Conservation (phyloP, 1,140 invertebrate species). For the Parapsyche elsis region DNA sequence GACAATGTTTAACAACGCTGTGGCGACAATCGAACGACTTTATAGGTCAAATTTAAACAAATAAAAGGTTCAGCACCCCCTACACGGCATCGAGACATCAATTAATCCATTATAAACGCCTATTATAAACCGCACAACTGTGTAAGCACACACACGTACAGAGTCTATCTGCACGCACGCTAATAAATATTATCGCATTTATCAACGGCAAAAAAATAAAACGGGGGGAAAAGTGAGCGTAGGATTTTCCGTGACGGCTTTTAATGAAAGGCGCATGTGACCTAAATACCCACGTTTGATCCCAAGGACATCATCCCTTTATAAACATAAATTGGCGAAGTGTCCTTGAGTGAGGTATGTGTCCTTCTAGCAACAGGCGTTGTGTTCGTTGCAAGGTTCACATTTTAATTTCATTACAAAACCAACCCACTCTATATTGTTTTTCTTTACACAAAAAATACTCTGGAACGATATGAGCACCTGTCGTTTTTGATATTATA, state of each 20-base stretch:
- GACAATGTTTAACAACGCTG: too few species aligned
- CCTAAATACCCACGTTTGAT: background rate
- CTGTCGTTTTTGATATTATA: too few species aligned
- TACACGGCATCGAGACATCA: background rate
- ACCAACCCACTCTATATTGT: too few species aligned
- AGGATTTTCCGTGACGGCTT: too few species aligned
- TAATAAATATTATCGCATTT: slow-evolving; percentile 3
- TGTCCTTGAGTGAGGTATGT: background rate
- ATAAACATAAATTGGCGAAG: background rate
- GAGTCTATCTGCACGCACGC: background rate
- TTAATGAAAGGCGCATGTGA: background rate
- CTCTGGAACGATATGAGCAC: too few species aligned
- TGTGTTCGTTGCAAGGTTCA: background rate
- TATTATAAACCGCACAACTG: slow-evolving; percentile 1
- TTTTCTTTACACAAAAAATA: too few species aligned
- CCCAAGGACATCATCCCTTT: background rate
- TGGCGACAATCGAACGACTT: too few species aligned
- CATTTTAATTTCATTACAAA: background rate
- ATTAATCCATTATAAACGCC: slow-evolving; percentile 27
- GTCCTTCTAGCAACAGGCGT: background rate
- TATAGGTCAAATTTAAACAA: background rate
- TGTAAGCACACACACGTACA: background rate
- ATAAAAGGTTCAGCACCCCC: slow-evolving; percentile 3
- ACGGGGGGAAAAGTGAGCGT: background rate
- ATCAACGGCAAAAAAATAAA: background rate